Evolutionary conservation across 2,797 vertebrate genomes (phyloP), one percentile per base, ranked within the genome.

Genomic region (Microctenopoma stevenorrisi): DNA sequence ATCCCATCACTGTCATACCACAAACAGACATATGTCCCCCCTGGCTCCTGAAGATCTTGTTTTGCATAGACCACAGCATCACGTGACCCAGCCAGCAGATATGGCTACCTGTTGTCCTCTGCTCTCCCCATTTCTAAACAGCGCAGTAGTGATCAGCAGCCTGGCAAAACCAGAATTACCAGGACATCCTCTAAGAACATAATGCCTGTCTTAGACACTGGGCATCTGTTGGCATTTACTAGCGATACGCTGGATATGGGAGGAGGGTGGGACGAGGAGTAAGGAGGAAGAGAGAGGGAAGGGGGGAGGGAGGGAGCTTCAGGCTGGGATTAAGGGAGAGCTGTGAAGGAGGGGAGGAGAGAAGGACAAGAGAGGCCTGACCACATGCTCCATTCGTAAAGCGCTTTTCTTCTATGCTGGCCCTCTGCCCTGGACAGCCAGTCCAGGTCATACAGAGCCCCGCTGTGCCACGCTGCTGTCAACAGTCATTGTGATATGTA

Each of bases 141-240:
- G 64, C 15, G 26, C 49, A 59, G 50, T 68, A 56, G 75, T 87
- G 79, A 86, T 84, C 86, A 83, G 49, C 64, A 68, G 74, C 72
- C 81, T 60, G 69, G 70, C 50, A 87, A 78, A 88, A 89, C 64
- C 90, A 84, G 90, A 86, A 90, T 93, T 90, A 80, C 85, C 84
- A 72, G 88, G 87, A 90, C 85, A 87, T 91, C 87, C 89, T 88
- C 84, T 95, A 95, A 94, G 93, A 90, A 93, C 92, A 94, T 94
- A 95, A 95, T 94, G 93, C 93, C 93, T 81, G 88, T 94, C 88
- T 94, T 92, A 94, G 94, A 94, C 77, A 9, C 72, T 43, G 79
- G 92, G 92, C 95, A 96, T 95, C 95, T 96, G 95, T 90, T 94
- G 91, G 90, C 88, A 90, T 95, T 93, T 92, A 83, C 68, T 64